Base-by-base conservation (phyloP, 2,888 invertebrate genomes). In the Eudemis profundana region DNA sequence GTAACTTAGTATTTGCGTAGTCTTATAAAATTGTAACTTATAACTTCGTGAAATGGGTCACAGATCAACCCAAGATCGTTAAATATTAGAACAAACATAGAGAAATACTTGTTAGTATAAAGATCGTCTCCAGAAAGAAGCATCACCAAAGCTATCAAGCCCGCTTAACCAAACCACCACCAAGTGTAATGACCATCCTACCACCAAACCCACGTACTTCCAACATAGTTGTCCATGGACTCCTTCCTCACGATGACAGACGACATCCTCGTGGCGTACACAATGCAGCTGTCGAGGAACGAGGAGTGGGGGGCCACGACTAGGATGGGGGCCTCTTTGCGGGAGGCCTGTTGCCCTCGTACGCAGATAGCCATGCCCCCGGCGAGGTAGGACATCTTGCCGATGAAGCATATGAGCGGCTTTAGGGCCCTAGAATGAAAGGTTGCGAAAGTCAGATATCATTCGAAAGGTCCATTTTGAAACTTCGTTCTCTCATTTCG, bases 251-350 rank as follows among this genome's bases (percentile, higher is more conserved):
- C 96, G 85, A 97, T 97, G 83, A 96, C 96, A 12, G 96, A 96
- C 7, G 97, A 96, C 87, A 96, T 96, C 82, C 95, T 95, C 64
- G 96, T 95, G 72, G 96, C 95, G 84, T 97, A 96, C 78, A 97
- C 95, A 74, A 96, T 95, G 77, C 97, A 95, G 76, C 96, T 96
- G 88, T 98, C 98, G 78, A 97, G 94, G 93, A 96, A 97, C 4
- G 97, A 96, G 64, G 97, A 97, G 87, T 98, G 98, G 3, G 98
- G 98, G 0, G 97, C 97, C 56, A 96, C 94, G 61, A 96, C 96
- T 68, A 98, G 93, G 72, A 98, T 96, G 14, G 97, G 97, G 4
- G 98, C 98, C 83, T 97, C 97, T 65, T 93, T 85, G 53, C 96
- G 92, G 68, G 94, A 93, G 67, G 96, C 97, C 81, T 96, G 95